Evolutionary conservation across 2,888 invertebrate species (phyloP), one percentile per base, ranked within the genome.

Genomic region (Isotomurus palustris): DNA sequence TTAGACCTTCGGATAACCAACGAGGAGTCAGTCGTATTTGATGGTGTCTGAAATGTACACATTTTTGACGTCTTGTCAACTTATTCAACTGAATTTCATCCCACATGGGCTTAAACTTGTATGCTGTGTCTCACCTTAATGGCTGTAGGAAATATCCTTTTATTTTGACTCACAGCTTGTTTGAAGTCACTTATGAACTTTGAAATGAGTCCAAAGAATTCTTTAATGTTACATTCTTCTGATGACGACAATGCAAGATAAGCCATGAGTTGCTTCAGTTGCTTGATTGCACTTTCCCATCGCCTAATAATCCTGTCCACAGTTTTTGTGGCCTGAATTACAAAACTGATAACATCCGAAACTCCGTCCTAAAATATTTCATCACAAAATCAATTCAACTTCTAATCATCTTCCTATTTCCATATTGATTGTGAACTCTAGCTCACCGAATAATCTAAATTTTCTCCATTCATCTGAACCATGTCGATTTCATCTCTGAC

Each of bases 171-270:
- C 49, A 49, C 6, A 8, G 35, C 35, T n/a, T 49, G 22, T 21
- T 35, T 49, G 21, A 25, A 49, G 21, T 49, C 49, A 10, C 17
- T 29, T 3, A 49, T 35, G 35, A 49, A 49, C 19, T 49, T 17
- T 3, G 14, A 21, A 32, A 49, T 49, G 4, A 32, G 29, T 3
- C 21, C 6, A 19, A 49, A 35, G 21, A 49, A 49, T 10, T 49
- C 49, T 14, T 29, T 5, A 32, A 32, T 22, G 22, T 40, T 40
- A 40, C 12, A n/a, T 12, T 8, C 17, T 12, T 43, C 38, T 8
- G 38, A 5, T 14, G n/a, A 38, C 25, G 32, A 49, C 32, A 49
- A 21, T 29, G 35, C 49, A 17, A 35, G 35, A 21, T 29, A 49
- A 19, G 17, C 35, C 12, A 19, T 21, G 19, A 32, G 17, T 17